Base-by-base conservation (phyloP, 2,797 vertebrate species). In the Sebastes melanostomus region DNA sequence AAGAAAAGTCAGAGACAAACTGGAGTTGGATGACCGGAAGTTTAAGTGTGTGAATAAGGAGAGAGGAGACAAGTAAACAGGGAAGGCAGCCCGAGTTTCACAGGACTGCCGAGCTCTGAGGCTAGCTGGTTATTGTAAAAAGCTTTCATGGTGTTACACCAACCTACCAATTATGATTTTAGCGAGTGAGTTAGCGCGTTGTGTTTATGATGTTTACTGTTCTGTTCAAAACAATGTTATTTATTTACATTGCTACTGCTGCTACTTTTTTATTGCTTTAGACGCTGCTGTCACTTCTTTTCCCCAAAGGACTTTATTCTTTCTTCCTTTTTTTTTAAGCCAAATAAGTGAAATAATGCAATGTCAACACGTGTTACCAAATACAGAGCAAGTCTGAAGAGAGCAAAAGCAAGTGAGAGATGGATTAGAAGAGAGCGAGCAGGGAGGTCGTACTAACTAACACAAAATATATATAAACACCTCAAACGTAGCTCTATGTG, bases 261-360 rank as follows among this genome's bases (percentile, higher is more conserved):
- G 92, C 94, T 95, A 89, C 86, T 82, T 92, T 92, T 88, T 87
- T 79, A 89, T 94, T 94, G 92, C 89, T 94, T 95, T 95, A 95
- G 93, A 95, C 81, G 92, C 95, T 96, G 94, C 95, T 95, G 92
- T 94, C 86, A 82, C 85, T 88, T 90, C 60, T 92, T 90, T 90
- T 90, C 93, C 93, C 94, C 93, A 96, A 96, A 96, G 93, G 93
- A 93, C 67, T 90, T 91, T 88, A 82, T 85, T 79, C 46, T 84
- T 81, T 78, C 9, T 36, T 36, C 34, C 24, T 77, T 29, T 82
- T 63, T 73, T 85, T 72, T 22, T 67, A 93, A 94, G 91, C 95
- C 94, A 96, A 96, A 96, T 94, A 94, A 85, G 77, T 93, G 68
- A 94, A 93, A 88, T 89, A 91, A 95, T 95, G 94, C 95, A 96